These are phyloP conservation scores for Heliothis peltigera DNA, from an alignment of 2,888 invertebrate genomes.

Conservation along the genomic window DNA sequence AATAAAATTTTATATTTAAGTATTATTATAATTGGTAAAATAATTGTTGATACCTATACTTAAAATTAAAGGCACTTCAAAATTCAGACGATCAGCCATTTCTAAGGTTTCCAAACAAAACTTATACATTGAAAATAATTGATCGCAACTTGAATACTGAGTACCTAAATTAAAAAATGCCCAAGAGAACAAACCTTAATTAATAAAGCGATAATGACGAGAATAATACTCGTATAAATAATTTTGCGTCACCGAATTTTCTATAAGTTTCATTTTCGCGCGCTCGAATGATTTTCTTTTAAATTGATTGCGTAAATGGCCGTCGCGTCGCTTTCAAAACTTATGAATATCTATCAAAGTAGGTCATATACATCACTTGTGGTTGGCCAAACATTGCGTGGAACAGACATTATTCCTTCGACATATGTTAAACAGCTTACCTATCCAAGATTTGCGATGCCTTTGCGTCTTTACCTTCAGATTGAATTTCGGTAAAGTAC, in stretches of 20 bases:
- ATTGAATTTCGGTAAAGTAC: constrained; percentile 12
- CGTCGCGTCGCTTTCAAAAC: constrained; percentile 38
- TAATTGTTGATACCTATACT: too few relatives aligned
- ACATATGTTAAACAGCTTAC: constrained; percentile 53
- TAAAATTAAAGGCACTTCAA: too few relatives aligned
- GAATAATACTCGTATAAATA: too few relatives aligned
- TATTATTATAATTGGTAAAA: too few relatives aligned
- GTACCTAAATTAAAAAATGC: too few relatives aligned
- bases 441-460: constrained; percentile 36
- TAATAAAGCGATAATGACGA: too few relatives aligned
- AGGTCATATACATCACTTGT: constrained; percentile 42
- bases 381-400: constrained; percentile 46
- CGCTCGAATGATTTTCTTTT: background rate
- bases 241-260: too few relatives aligned
- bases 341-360: constrained; percentile 45
- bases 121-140: too few relatives aligned
- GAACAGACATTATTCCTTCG: constrained; percentile 45
- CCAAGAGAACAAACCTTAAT: too few relatives aligned
- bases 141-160: too few relatives aligned
- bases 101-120: too few relatives aligned
- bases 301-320: constrained; percentile 13
- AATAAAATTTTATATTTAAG: background rate
- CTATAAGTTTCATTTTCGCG: accelerated
- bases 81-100: too few relatives aligned
- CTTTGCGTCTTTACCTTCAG: constrained; percentile 25